Base-by-base conservation (phyloP, 2,113 vertebrate genomes). In the Scopus umbretta region DNA sequence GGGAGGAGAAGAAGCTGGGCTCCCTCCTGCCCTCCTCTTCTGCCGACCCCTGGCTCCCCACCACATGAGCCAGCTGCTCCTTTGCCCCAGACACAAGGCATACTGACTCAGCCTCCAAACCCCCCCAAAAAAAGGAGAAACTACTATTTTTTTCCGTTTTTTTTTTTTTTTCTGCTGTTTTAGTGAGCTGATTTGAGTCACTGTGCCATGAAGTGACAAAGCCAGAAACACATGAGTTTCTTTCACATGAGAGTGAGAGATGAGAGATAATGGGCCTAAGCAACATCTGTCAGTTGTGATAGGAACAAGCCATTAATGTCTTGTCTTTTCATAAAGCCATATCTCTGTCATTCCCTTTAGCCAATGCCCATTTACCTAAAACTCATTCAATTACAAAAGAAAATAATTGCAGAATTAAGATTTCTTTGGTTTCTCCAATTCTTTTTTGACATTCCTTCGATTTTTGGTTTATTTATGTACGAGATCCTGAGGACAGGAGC, bases 111-210 rank as follows among this genome's bases (percentile, higher is more conserved):
- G 16, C 34, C 23, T 27, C 34, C 16, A 13, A 75, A 76, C 10
- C 30, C 8, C 25, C 14, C 15, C 21, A 6, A 21, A 40, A 73
- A 73, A 45, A 56, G 17, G 22, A 80, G 30, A 14, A 87, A 29
- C 7, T 25, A 14, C 3, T 38, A 0, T n/a, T 58, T 9, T n/a
- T n/a, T n/a, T n/a, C n/a, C n/a, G 2, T 8, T 38, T 42, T 40
- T 16, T 22, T 2, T 4, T 56, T 56, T n/a, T 75, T 38, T 58
- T 18, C 65, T 90, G 49, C 19, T 10, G 7, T 56, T 94, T 78
- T 5, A 81, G 21, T 38, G 53, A 87, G 49, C 2, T 80, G 29
- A 75, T 71, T 25, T 50, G 34, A 94, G 50, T 70, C 56, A 82
- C 40, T 36, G 38, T 71, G 70, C 61, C 56, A 53, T 43, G 21